Evolutionary conservation across 1,140 invertebrate genomes (phyloP).

Genomic region (Sycophaga agraensis): DNA sequence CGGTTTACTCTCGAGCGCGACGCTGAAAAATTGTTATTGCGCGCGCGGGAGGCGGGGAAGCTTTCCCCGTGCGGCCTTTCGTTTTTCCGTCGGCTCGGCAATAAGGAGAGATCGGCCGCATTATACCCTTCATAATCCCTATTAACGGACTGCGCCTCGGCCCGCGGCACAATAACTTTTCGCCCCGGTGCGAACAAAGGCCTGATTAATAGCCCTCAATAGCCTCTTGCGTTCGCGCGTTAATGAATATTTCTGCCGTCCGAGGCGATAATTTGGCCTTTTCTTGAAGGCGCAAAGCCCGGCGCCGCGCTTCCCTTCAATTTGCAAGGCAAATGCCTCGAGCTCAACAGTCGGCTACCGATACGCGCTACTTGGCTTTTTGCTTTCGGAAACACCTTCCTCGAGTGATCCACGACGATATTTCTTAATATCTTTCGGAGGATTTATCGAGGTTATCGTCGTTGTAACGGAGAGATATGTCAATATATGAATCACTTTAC

Average conservation of each 20-base stretch:
- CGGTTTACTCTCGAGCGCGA: neutral
- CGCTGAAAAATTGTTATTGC: conserved; percentile 7
- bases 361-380: too few species aligned
- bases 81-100: neutral
- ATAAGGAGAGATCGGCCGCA: neutral
- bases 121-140: conserved; percentile 5
- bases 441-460: too few species aligned
- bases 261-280: neutral
- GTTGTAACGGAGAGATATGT: too few species aligned
- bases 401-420: too few species aligned
- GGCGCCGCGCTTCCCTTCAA: too few species aligned
- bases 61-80: too few species aligned
- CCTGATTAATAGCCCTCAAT: neutral
- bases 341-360: too few species aligned
- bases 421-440: too few species aligned
- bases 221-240: neutral
- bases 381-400: too few species aligned
- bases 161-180: neutral
- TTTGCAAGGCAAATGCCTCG: neutral
- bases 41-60: too few species aligned
- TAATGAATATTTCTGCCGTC: conserved; percentile 5
- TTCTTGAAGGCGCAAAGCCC: too few species aligned
- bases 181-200: neutral
- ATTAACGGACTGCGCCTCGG: neutral
- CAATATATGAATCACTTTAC: too few species aligned